Base-by-base conservation (phyloP, 2,888 invertebrate genomes). In the Volucella zonaria region DNA sequence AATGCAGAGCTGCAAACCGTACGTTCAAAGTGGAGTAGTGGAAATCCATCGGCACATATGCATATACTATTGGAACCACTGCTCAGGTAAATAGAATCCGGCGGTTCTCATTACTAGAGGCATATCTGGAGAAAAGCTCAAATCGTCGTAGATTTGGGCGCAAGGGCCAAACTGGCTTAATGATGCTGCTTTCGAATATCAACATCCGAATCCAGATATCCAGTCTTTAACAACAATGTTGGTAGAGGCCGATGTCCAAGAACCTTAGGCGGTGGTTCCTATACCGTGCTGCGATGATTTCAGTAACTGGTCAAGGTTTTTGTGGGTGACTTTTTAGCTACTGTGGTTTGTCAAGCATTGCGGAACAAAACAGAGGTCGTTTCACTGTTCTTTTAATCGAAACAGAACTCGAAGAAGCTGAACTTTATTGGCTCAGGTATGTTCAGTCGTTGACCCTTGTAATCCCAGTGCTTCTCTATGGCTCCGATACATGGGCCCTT, bases 121-220 rank as follows among this genome's bases (percentile, higher is more conserved):
- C 11, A 62, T 73, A 31, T 40, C 73, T 18, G 62, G 40, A 18
- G 54, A 54, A 1, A 54, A 56, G 38, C 52, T 64, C 11, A 15
- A 45, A 31, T 23, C 43, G 2, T 73, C 73, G 11, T 45, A 31
- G 9, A 3, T 73, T 11, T 62, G 73, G 73, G 52, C 54, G 8
- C 54, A 62, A 6, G 51, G 62, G 6, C 52, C 73, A 8, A 15
- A 54, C 8, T 74, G 73, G 73, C 56, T 64, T 14, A 64, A 14
- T 38, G 64, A 64, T 64, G 42, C 14, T 15, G 10, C 10, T 9
- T 59, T 14, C 42, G 42, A 42, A 42, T 1, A 2, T 18, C 18
- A 2, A 18, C 1, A 18, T 18, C 18, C 18, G 18, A 18, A 18
- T 18, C 18, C 18, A 23, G 59, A 42, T 10, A 1, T 31, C 31